Base-by-base conservation (phyloP, 1,140 invertebrate species). In the Octopus sinensis region DNA sequence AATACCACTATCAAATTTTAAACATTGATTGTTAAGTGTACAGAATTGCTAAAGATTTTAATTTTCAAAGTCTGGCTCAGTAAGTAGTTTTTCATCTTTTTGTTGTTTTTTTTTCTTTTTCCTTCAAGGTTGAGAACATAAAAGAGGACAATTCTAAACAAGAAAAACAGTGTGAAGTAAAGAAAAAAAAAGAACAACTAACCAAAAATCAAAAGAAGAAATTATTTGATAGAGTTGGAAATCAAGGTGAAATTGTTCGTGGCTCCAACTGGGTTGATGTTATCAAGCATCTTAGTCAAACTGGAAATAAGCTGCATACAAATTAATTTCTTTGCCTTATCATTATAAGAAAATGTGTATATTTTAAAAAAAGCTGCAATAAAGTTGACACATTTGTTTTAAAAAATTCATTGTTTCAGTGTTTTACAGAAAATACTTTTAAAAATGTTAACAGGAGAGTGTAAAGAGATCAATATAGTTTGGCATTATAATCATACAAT, bases 211-310 rank as follows among this genome's bases (percentile, higher is more conserved):
- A 98, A 90, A 98, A 98, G 90, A 92, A 96, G 52, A 93, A 94
- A 82, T 94, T 96, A 85, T 97, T 95, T 94, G 88, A 90, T 78
- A 83, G 85, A 75, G 84, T 89, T 79, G 87, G 88, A 0, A 95
- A 97, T 91, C 92, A 92, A 10, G 96, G 96, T 3, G 96, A 97
- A 85, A 94, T 93, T 84, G 95, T 95, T 1, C 91, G 97, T 53
- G 97, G 97, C 4, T 96, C 94, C 93, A 93, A 98, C 91, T 98
- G 97, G 97, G 94, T 98, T 5, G 97, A 98, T 89, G 94, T 98
- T 82, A 94, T 98, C 53, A 97, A 96, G 91, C 97, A 98, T 92
- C 92, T 98, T 62, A 96, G 95, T n/a, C 96, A 98, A 89, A 94
- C 94, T 82, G 94, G 94, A 77, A 43, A 6, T n/a, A 52, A 80